Conservation (phyloP, 2,797 vertebrate genomes). For the Hoplostethus mediterraneus region DNA sequence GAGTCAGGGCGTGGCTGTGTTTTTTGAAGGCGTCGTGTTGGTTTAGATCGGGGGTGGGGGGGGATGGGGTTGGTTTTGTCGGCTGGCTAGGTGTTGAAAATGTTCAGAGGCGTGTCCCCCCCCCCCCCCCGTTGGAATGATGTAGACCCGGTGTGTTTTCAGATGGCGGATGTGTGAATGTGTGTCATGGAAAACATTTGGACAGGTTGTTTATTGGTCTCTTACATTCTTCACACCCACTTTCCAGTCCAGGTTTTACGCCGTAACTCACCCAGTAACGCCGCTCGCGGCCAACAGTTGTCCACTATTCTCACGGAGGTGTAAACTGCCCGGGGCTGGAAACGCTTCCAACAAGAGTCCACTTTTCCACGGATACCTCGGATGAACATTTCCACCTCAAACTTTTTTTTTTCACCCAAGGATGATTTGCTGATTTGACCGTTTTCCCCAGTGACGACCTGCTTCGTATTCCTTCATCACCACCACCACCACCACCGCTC, state of each 20-base stretch:
- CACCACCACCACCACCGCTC: no score
- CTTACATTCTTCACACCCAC: conserved; percentile 31
- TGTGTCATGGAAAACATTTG: conserved; percentile 53
- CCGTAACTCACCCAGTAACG: conserved; percentile 6
- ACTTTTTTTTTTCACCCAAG: no score
- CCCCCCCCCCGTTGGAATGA: background rate
- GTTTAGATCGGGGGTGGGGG: conserved; percentile 45
- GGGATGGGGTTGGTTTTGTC: no score
- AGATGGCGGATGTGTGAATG: conserved; percentile 23
- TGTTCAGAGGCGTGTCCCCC: conserved; percentile 5
- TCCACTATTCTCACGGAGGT: conserved; percentile 31
- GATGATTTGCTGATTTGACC: no score
- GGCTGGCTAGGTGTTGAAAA: conserved; percentile 49
- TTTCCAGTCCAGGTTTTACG: conserved; percentile 29
- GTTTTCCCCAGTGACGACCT: no score
- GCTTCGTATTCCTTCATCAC: no score
- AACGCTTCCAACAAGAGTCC: conserved; percentile 2
- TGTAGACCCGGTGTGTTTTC: conserved; percentile 10
- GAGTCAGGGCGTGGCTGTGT: conserved; percentile 43
- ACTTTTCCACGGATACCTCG: background rate
- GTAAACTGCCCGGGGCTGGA: conserved; percentile 22
- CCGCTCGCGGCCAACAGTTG: conserved; percentile 36
- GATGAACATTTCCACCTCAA: background rate
- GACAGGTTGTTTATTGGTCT: conserved; percentile 45
- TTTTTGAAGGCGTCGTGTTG: conserved; percentile 50